phyloP scores from a whole-genome alignment of 1,140 invertebrate genomes.

The Leptinotarsa lineolata region DNA sequence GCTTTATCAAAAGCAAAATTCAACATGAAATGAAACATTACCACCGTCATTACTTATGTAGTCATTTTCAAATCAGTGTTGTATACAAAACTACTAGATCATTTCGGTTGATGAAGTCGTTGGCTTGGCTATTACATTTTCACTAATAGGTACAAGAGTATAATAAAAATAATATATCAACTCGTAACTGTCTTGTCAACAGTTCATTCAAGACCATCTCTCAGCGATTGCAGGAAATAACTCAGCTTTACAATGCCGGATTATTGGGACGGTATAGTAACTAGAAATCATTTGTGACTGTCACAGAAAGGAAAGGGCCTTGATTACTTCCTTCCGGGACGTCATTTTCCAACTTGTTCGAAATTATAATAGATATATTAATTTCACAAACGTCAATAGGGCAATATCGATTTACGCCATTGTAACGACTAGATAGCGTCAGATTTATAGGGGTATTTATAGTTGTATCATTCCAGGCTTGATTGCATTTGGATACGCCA shows the following conservation, averaged over 20 bases:
- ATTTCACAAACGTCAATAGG: slow-evolving; percentile 5
- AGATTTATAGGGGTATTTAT: slow-evolving; percentile 1
- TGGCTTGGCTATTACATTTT: neutral
- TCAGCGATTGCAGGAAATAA: slow-evolving; percentile 17
- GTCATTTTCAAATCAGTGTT: neutral
- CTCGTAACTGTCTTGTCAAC: neutral
- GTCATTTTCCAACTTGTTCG: neutral
- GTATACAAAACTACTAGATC: neutral
- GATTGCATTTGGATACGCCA: neutral
- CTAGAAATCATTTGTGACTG: slow-evolving; percentile 22
- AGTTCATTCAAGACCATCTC: neutral
- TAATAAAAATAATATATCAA: slow-evolving; percentile 7
- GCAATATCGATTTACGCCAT: slow-evolving; percentile 12
- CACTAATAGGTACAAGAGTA: neutral
- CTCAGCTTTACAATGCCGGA: slow-evolving; percentile 5
- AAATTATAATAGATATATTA: slow-evolving; percentile 18
- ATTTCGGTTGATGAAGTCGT: neutral
- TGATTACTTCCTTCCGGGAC: slow-evolving; percentile 10
- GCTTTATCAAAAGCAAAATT: too few relatives aligned
- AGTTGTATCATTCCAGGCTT: slow-evolving; percentile 1
- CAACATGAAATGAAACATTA: too few relatives aligned
- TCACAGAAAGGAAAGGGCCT: slow-evolving; percentile 10
- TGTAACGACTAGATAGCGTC: neutral
- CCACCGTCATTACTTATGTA: too few relatives aligned
- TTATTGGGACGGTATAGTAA: slow-evolving; percentile 14